Base-by-base conservation (phyloP, 2,888 invertebrate species). In the Zootermopsis nevadensis region DNA sequence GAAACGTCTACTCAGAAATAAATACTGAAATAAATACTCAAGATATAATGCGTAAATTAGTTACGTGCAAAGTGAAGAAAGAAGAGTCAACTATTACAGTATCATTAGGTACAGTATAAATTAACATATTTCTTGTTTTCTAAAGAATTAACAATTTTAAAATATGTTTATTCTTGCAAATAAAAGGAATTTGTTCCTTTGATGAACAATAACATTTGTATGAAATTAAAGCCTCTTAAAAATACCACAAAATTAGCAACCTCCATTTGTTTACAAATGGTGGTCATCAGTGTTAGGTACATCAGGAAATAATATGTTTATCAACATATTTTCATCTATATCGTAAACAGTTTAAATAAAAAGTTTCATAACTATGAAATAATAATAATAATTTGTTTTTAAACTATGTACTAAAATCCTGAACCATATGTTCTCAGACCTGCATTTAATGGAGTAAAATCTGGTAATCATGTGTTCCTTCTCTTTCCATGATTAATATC, bases 21-120 rank as follows among this genome's bases (percentile, higher is more conserved):
- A 74, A 74, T 74, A 74, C 74, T 74, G 74, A 33, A 38, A 38
- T 38, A 74, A 74, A 74, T 74, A 74, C 74, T 74, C 22, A 69
- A 60, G 60, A 60, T 60, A 60, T 27, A 60, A 6, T 27, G 60
- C 6, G 60, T 10, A 60, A 6, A 60, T 60, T 60, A 27, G 60
- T 60, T 60, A n/a, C n/a, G n/a, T 60, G 60, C 7, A 27, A 60
- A 60, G 27, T 60, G n/a, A 60, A n/a, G 60, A 60, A 2, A 27
- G 4, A 2, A 60, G n/a, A 60, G 19, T 3, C 0, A 48, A 48
- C 19, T 15, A 48, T 48, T 19, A 48, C 12, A 19, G 48, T 19
- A 48, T 48, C 3, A 15, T 19, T 48, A 19, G 15, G 19, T 48
- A 19, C 1, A 48, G 19, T 48, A 48, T 48, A 19, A 48, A 48